Evolutionary conservation across 2,888 invertebrate species (phyloP), one percentile per base, ranked within the genome.

Genomic region (Melolontha melolontha): DNA sequence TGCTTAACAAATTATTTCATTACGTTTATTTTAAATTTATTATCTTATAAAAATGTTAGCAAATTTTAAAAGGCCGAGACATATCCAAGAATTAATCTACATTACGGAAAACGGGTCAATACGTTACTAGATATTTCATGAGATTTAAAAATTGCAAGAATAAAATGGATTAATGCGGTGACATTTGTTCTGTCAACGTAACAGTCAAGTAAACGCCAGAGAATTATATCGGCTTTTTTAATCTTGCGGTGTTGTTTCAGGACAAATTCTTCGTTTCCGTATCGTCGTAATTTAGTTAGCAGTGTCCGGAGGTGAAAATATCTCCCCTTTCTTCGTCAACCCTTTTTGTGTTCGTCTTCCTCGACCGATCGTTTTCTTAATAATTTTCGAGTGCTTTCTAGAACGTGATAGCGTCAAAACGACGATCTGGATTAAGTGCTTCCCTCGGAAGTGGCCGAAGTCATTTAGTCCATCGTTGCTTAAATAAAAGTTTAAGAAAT

Each of bases 341-440:
- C 29, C 44, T 27, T n/a, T n/a, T 34, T 49, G 54, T 29, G 39
- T 52, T 54, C 52, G 40, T 22, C 27, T 50, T 47, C 17, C 63
- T 29, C 17, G 34, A 34, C 49, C 63, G 17, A 52, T 44, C 44
- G 34, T 47, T 49, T 57, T 44, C 39, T 57, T 66, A 57, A 57
- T 57, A 57, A 42, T 41, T 57, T 57, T 57, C 57, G 22, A 57
- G 57, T 57, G 42, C 11, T 22, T 22, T 5, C 39, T 17, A 27
- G 57, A 57, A 57, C 42, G 57, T 57, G 57, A 41, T 57, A 42
- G 57, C 12, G 57, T 57, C 57, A 57, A 57, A 57, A 42, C 12
- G 42, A 22, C 57, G 57, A 57, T 57, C 42, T 57, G 42, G 57
- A 57, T 57, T 57, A 57, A 57, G 57, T 57, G 57, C 41, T 27